Evolutionary conservation across 2,797 vertebrate genomes (phyloP).

Genomic region (Rhinella marina): DNA sequence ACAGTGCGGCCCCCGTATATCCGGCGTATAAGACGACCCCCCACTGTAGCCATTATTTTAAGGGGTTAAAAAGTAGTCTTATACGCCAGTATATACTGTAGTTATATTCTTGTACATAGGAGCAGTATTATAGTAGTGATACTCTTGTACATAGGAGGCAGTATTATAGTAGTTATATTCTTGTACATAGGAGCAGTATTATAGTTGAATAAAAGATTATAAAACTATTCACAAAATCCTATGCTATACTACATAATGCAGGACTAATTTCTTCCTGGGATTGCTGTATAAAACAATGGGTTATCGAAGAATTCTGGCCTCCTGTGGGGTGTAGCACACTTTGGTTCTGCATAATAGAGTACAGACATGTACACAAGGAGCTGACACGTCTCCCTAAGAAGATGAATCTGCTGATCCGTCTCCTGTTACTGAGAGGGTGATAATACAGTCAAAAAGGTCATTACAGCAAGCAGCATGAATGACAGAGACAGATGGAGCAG

Average conservation of each 20-base stretch:
- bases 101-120: conserved; percentile 7
- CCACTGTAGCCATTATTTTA: too few relatives aligned
- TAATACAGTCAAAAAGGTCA: conserved; percentile 46
- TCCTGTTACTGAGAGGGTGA: conserved; percentile 39
- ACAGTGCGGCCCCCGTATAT: too few relatives aligned
- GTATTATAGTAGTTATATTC: conserved; percentile 12
- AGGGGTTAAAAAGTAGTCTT: too few relatives aligned
- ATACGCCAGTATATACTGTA: too few relatives aligned
- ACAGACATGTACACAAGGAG: background rate
- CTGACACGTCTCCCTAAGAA: conserved; percentile 13
- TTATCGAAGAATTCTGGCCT: background rate
- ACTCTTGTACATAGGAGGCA: background rate
- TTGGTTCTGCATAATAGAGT: conserved; percentile 6
- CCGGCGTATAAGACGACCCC: too few relatives aligned
- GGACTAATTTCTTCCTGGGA: background rate
- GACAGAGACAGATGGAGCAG: conserved; percentile 44
- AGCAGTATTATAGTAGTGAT: conserved; percentile 13
- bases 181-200: background rate
- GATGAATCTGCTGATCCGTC: conserved; percentile 36
- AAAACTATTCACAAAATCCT: background rate
- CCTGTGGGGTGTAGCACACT: background rate
- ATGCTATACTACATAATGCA: background rate
- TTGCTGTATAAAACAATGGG: background rate
- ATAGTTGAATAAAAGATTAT: background rate
- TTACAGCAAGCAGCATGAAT: conserved; percentile 18